Percentiles rank a stretch among this genome's conserved stretches.
Evolutionary conservation across 2,113 vertebrate species (phyloP).

Genomic region (Cyanoramphus novaezelandiae): DNA sequence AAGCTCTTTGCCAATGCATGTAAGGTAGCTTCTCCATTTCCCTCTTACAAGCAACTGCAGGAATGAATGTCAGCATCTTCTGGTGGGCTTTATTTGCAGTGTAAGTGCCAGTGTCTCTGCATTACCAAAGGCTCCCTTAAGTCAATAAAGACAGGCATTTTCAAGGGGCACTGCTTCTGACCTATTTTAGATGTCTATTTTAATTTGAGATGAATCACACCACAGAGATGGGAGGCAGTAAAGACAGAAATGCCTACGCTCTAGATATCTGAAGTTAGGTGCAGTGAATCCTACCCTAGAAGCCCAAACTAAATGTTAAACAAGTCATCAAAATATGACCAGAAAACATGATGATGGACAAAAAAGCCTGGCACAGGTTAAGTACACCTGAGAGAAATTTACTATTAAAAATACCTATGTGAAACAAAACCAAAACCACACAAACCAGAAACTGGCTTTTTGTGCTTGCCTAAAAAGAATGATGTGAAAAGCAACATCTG

Average conservation of each 20-base stretch:
- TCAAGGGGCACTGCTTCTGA: constrained; percentile 43
- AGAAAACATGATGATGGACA: background rate
- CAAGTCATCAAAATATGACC: background rate
- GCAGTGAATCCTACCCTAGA: background rate
- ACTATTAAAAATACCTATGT: background rate
- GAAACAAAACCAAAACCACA: background rate
- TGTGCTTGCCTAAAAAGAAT: background rate
- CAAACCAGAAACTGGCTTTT: background rate
- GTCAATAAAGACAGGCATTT: background rate
- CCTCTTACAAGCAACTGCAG: background rate
- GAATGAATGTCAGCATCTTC: background rate
- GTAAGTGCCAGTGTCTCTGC: background rate
- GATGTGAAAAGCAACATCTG: background rate
- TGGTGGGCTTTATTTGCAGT: background rate
- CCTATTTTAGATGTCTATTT: constrained; percentile 61
- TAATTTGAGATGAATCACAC: constrained; percentile 49
- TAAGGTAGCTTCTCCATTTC: background rate
- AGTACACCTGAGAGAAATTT: background rate
- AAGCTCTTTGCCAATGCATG: background rate
- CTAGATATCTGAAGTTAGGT: constrained; percentile 20
- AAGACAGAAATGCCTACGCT: constrained; percentile 44
- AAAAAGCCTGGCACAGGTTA: background rate
- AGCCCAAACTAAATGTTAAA: constrained; percentile 26
- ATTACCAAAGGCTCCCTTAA: background rate
- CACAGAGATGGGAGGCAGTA: constrained; percentile 32